Base-by-base conservation (phyloP, 2,797 vertebrate genomes). In the Pagetopsis macropterus region DNA sequence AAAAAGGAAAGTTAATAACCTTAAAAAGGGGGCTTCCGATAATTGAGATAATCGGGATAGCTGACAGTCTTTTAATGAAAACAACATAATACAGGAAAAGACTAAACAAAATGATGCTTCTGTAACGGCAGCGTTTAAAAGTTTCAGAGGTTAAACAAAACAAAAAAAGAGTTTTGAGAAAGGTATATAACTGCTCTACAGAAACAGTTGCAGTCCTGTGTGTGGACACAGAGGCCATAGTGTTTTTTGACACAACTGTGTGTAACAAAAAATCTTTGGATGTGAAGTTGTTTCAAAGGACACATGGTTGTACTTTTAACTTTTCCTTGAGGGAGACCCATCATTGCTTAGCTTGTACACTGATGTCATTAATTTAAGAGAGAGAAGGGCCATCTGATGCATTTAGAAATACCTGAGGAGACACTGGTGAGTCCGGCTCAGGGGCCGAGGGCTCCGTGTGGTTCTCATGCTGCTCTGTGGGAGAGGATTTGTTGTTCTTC, bases 391-490 rank as follows among this genome's bases (percentile, higher is more conserved):
- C 48, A 45, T 62, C n/a, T 9, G 3, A 40, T 45, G 23, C 15
- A 19, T 57, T 60, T 64, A 17, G 9, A 71, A 60, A 57, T 76
- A 92, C 90, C 95, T 95, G 94, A 3, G 55, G 67, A 91, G 94
- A 75, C 81, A 62, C 70, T 51, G 86, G 68, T 0, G 78, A 9
- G 17, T 90, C 74, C 27, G 31, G n/a, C 54, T 90, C 77, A 3
- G 87, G 54, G 16, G 69, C 46, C 0, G 70, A 66, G 9, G 54
- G 57, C 50, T 87, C 77, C 9, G 91, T 92, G 81, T 83, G 91
- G 84, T 91, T 79, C 63, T 96, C 96, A 27, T 95, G 95, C 57
- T 94, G 87, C 27, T 93, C 92, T 90, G 96, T 96, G 11, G 90
- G 65, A 62, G 94, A 73, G 0, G 94, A 87, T 69, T 92, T 90